phyloP scores from a whole-genome alignment of 2,797 vertebrate genomes.

The Rhabdophis nuchalis region DNA sequence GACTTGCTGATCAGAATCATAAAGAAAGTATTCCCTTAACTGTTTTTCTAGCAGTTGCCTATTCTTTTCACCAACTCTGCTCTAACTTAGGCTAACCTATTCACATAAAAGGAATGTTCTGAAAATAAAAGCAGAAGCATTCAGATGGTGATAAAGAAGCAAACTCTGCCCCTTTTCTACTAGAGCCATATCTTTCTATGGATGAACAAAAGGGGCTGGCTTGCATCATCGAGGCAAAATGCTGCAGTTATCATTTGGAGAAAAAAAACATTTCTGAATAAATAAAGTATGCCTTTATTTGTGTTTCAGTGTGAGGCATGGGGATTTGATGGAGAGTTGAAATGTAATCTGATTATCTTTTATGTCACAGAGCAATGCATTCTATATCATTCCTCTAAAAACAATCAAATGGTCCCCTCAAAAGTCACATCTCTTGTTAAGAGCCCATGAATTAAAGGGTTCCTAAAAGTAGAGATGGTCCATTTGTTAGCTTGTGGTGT shows the following conservation, averaged over 20 bases:
- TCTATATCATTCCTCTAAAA: not conserved
- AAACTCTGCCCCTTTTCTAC: not conserved
- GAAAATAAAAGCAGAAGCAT: not conserved
- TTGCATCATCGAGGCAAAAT: not conserved
- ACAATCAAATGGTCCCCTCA: not conserved
- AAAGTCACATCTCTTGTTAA: not conserved
- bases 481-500: not conserved
- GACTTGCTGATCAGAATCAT: not conserved
- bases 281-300: not conserved
- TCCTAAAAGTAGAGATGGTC: not conserved
- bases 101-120: not conserved
- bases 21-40: not conserved
- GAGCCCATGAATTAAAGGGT: not conserved
- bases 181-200: not conserved
- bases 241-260: not conserved
- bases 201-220: not conserved
- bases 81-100: not conserved
- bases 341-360: not conserved
- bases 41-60: not conserved
- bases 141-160: not conserved
- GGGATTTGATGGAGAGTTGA: not conserved
- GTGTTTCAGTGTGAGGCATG: not conserved
- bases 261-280: not conserved
- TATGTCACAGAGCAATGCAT: not conserved
- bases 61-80: not conserved